A percentile compares a stretch with the other conserved stretches of the same genome.
Conservation (phyloP, 2,888 invertebrate genomes). For the Galerucella calmariensis region DNA sequence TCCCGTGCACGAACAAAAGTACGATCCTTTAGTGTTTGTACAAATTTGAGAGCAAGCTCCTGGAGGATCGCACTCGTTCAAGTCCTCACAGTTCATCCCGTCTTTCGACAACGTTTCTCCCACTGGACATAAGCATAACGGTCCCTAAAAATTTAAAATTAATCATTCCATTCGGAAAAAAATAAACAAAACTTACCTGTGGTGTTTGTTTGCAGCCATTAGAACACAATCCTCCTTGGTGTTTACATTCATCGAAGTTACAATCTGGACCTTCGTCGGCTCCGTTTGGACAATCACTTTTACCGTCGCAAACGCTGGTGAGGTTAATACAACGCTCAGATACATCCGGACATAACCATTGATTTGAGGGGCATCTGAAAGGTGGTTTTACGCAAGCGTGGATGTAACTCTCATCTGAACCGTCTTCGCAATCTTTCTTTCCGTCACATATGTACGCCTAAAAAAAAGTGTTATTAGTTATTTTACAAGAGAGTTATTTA, state of each 20-base stretch:
- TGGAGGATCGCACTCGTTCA: slow-evolving; percentile 89
- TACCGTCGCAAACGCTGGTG: slow-evolving; percentile 89
- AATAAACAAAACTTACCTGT: slow-evolving; percentile 52
- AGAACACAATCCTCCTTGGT: slow-evolving; percentile 81
- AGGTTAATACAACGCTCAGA: slow-evolving; percentile 86
- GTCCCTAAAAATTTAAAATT: slow-evolving; percentile 68
- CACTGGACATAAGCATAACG: slow-evolving; percentile 88
- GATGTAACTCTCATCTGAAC: slow-evolving; percentile 83
- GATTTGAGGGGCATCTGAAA: slow-evolving; percentile 79
- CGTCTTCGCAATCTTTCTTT: slow-evolving; percentile 92
- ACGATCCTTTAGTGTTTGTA: slow-evolving; percentile 89
- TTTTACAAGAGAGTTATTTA: background rate
- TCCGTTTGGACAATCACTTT: slow-evolving; percentile 91
- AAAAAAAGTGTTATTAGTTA: slow-evolving; percentile 17
- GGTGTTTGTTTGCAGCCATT: slow-evolving; percentile 90
- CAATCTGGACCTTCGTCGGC: slow-evolving; percentile 94
- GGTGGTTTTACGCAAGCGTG: slow-evolving; percentile 86
- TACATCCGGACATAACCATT: slow-evolving; percentile 90
- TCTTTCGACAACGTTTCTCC: slow-evolving; percentile 84
- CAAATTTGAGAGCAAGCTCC: slow-evolving; percentile 93
- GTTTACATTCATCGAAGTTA: slow-evolving; percentile 82
- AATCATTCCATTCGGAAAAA: background rate
- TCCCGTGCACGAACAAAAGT: slow-evolving; percentile 85
- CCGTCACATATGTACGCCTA: slow-evolving; percentile 92
- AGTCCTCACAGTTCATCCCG: slow-evolving; percentile 79